phyloP scores from a whole-genome alignment of 2,797 vertebrate species.

The Natrix natrix region DNA sequence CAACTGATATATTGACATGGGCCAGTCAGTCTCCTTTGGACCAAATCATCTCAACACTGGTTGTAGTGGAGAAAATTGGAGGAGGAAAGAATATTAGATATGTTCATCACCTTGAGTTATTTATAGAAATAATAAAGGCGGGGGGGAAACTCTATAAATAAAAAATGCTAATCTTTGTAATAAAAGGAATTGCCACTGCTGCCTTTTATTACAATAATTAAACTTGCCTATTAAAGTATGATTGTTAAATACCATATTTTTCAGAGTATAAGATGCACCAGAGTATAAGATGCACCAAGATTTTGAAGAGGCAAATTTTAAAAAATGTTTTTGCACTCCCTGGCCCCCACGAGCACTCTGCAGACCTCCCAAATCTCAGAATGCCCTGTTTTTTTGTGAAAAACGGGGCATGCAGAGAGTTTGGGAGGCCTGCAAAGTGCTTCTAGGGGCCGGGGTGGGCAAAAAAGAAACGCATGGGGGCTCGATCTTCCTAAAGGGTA shows the following conservation, averaged over 20 bases:
- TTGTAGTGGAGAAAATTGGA: not conserved
- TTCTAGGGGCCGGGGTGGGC: too few species aligned
- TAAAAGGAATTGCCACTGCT: not conserved
- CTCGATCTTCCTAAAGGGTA: too few species aligned
- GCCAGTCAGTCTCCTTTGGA: not conserved
- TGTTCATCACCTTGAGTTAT: not conserved
- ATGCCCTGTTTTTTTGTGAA: too few species aligned
- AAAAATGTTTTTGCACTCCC: too few species aligned
- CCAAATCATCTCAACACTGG: not conserved
- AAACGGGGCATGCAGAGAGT: too few species aligned
- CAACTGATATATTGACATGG: not conserved
- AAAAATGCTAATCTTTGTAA: not conserved
- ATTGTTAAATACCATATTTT: not conserved
- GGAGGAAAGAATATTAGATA: not conserved
- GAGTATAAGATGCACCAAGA: too few species aligned
- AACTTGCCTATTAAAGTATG: not conserved
- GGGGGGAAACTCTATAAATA: not conserved
- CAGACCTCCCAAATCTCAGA: too few species aligned
- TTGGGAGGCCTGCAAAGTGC: too few species aligned
- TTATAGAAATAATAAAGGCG: not conserved
- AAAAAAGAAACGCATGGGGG: too few species aligned
- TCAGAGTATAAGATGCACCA: too few species aligned
- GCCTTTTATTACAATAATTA: not conserved
- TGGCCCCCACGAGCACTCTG: too few species aligned
- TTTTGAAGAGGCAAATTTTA: too few species aligned